These are phyloP conservation scores for Lasioglossum morio DNA, from an alignment of 2,888 invertebrate species.

Conservation along the genomic window DNA sequence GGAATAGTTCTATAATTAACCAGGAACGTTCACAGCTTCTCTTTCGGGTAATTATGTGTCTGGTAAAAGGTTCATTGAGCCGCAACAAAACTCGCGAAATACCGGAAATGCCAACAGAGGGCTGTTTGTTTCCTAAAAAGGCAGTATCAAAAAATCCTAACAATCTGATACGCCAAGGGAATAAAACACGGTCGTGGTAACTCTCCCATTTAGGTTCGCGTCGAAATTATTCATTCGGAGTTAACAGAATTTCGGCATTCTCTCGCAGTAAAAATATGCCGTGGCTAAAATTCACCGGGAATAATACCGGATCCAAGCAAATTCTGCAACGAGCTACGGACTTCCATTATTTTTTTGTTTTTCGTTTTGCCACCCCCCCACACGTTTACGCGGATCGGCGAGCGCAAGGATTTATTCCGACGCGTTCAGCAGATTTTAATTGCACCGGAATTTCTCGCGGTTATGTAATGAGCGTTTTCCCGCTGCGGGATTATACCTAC, in stretches of 20 bases:
- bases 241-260: conserved; percentile 2
- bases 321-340: not conserved
- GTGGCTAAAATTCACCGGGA: not conserved
- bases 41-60: not conserved
- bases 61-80: not conserved
- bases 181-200: not conserved
- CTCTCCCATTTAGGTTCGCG: not conserved
- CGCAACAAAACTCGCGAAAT: too few relatives aligned
- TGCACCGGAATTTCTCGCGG: conserved; percentile 29
- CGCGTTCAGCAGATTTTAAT: conserved; percentile 11
- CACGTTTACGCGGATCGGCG: not conserved
- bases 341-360: not conserved
- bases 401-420: not conserved
- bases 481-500: conserved; percentile 21
- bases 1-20: not conserved
- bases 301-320: not conserved
- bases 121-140: not conserved
- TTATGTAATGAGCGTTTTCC: conserved; percentile 53
- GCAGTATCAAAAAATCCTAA: not conserved
- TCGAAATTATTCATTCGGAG: not conserved
- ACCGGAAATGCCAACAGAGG: not conserved
- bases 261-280: not conserved
- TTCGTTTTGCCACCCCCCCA: not conserved
- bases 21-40: not conserved
- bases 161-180: not conserved